These are phyloP conservation scores for Takifugu rubripes DNA, from an alignment of 2,797 vertebrate genomes.

Conservation along the genomic window DNA sequence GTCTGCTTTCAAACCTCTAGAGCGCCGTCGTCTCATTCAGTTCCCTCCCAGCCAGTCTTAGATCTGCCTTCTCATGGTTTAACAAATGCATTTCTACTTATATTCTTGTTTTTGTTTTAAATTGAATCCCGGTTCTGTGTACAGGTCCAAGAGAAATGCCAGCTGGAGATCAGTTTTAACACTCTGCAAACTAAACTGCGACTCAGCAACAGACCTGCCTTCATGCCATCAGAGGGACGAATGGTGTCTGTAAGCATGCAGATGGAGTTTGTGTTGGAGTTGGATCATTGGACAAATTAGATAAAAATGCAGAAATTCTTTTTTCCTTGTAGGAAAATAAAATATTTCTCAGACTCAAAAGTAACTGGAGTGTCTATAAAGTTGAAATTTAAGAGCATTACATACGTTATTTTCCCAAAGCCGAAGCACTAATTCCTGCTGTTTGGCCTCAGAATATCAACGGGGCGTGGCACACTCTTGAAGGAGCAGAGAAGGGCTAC, in stretches of 20 bases:
- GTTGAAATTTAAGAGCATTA: too few species aligned
- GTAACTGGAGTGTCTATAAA: too few species aligned
- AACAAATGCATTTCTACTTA: neutral
- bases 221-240: slow-evolving; percentile 93
- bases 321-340: too few species aligned
- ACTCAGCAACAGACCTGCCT: slow-evolving; percentile 91
- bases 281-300: too few species aligned
- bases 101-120: neutral
- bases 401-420: too few species aligned
- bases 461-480: slow-evolving; percentile 86
- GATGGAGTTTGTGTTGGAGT: too few species aligned
- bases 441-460: slow-evolving; percentile 82
- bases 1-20: slow-evolving; percentile 15
- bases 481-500: slow-evolving; percentile 91
- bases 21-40: neutral
- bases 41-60: neutral
- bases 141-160: slow-evolving; percentile 90
- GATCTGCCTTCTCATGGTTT: neutral
- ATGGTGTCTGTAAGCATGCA: slow-evolving; percentile 87
- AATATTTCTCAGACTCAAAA: neutral
- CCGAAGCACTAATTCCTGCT: neutral
- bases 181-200: slow-evolving; percentile 95
- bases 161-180: slow-evolving; percentile 98
- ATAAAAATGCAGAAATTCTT: too few species aligned
- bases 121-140: neutral